phyloP scores from a whole-genome alignment of 1,140 invertebrate genomes.

The Caenorhabditis latens region DNA sequence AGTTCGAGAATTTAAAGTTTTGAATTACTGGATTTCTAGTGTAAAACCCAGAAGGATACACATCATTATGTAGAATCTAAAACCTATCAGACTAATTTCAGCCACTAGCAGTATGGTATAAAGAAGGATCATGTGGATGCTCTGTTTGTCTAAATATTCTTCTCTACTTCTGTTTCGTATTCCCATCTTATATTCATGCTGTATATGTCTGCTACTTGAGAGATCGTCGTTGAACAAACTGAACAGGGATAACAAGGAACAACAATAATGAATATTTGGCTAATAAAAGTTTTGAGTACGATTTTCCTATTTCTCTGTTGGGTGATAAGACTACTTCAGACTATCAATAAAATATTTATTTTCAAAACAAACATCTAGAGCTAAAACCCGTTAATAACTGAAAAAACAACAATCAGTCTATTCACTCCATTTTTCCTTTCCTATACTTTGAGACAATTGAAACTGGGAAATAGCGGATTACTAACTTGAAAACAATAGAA shows the following conservation, averaged over 20 bases:
- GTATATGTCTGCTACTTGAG: conserved; percentile 6
- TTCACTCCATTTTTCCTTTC: too few species aligned
- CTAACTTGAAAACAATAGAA: neutral
- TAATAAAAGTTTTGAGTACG: too few species aligned
- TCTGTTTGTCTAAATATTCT: neutral
- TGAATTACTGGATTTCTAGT: neutral
- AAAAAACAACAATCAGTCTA: too few species aligned
- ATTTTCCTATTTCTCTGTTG: too few species aligned
- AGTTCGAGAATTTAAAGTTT: neutral
- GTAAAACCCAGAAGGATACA: neutral
- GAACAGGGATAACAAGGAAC: too few species aligned
- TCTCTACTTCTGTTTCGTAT: neutral
- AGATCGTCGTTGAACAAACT: neutral
- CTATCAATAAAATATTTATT: too few species aligned
- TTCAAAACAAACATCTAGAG: too few species aligned
- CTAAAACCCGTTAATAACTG: neutral
- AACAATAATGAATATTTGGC: too few species aligned
- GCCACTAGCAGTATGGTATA: conserved; percentile 33
- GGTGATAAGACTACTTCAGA: too few species aligned
- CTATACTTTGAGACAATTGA: neutral
- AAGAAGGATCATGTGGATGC: neutral
- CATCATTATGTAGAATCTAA: too few species aligned
- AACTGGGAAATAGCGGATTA: neutral
- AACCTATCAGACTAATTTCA: neutral
- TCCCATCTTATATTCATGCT: conserved; percentile 21